Conservation (phyloP, 1,140 invertebrate species). For the Hyphantria cunea region DNA sequence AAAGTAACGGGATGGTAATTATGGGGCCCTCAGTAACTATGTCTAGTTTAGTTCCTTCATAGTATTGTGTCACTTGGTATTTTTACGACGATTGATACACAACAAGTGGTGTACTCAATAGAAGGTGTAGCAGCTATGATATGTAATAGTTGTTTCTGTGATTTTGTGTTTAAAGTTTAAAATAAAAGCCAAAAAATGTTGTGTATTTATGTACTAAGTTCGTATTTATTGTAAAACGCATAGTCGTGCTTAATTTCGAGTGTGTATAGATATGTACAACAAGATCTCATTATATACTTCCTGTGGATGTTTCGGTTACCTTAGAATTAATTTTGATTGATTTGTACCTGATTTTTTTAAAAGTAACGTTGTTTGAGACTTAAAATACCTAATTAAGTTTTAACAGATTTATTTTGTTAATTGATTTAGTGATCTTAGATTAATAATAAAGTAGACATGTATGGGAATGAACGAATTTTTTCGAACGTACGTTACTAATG, state of each 20-base stretch:
- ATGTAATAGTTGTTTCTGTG: slow-evolving; percentile 69
- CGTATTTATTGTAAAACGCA: slow-evolving; percentile 46
- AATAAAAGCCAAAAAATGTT: slow-evolving; percentile 69
- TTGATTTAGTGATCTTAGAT: slow-evolving; percentile 48
- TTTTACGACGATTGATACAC: slow-evolving; percentile 27
- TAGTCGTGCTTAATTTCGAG: slow-evolving; percentile 29
- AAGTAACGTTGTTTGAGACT: slow-evolving; percentile 69
- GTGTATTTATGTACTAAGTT: slow-evolving; percentile 45
- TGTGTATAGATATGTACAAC: slow-evolving; percentile 47
- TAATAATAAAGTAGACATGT: slow-evolving; percentile 56
- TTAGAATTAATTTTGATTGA: slow-evolving; percentile 75
- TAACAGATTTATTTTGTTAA: slow-evolving; percentile 73
- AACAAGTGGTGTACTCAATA: slow-evolving; percentile 31
- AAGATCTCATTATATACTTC: slow-evolving; percentile 72
- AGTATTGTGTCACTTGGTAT: slow-evolving; percentile 28
- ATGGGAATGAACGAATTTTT: slow-evolving; percentile 67
- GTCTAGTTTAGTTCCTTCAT: slow-evolving; percentile 31
- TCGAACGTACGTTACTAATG: slow-evolving; percentile 52
- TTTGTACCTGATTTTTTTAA: slow-evolving; percentile 79
- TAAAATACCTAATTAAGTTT: slow-evolving; percentile 72
- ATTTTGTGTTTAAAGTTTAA: slow-evolving; percentile 66
- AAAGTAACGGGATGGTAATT: slow-evolving; percentile 46
- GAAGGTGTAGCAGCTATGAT: slow-evolving; percentile 41
- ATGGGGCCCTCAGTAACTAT: slow-evolving; percentile 42
- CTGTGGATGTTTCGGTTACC: slow-evolving; percentile 74